Base-by-base conservation (phyloP, 2,113 vertebrate genomes). In the Numida meleagris region DNA sequence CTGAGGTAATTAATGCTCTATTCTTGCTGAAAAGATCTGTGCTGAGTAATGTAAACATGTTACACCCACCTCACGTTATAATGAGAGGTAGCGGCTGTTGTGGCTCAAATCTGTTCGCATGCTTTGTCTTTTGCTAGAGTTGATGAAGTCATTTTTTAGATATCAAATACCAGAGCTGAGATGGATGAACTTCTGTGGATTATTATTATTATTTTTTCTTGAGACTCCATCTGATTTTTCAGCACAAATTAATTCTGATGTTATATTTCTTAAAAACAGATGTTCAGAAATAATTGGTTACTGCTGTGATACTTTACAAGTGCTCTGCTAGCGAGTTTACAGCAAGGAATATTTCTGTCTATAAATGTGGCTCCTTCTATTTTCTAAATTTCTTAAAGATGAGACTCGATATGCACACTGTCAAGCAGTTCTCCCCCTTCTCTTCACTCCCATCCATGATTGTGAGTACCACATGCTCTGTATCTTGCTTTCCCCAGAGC, bases 381-480 rank as follows among this genome's bases (percentile, higher is more conserved):
- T 81, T 84, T 84, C 21, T 58, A 40, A 62, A 50, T n/a, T 58
- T 50, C 74, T 78, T 82, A 45, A 40, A 67, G 13, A 3, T 8
- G 14, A 80, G 36, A 10, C 5, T 58, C 9, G 14, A 0, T 12
- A 10, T 50, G 24, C 50, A 34, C 2, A 0, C 17, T 75, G 17
- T 38, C 16, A 57, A 58, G 29, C 36, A 4, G 14, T 55, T 83
- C 19, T 62, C 21, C 43, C 10, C 43, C 31, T 31, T 63, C 17
- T 88, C 82, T 82, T 80, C 40, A 5, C 14, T 90, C 34, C 21
- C 70, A 24, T 20, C 55, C 18, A 20, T 24, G 10, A 16, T 61
- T 46, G 10, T 0, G 17, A 81, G 45, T 81, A 10, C 36, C 1
- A 0, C 17, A 31, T 58, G n/a, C 50, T 31, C 33, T 66, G 46